Conservation (phyloP, 2,113 vertebrate species). For the Phrynosoma blainvillii region DNA sequence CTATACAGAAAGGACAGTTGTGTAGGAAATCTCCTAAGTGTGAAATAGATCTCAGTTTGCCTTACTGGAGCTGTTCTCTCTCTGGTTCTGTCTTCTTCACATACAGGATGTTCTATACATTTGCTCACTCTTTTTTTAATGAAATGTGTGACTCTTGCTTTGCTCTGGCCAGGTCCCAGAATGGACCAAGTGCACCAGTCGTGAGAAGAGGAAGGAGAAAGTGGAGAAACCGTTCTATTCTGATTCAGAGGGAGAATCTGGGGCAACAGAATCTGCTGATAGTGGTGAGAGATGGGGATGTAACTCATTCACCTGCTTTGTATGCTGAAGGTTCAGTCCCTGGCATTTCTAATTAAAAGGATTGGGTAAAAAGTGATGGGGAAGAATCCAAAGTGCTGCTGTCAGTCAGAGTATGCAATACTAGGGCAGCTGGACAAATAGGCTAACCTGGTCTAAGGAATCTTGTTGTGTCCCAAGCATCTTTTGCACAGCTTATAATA, state of each 20-base stretch:
- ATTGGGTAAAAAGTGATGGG: neutral
- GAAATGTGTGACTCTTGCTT: neutral
- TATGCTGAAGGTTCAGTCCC: neutral
- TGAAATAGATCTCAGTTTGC: too few relatives aligned
- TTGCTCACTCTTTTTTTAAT: neutral
- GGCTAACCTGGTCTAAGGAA: too few relatives aligned
- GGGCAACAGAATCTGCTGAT: slow-evolving; percentile 95
- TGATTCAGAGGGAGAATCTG: slow-evolving; percentile 94
- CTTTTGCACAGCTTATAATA: neutral
- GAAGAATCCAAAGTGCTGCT: neutral
- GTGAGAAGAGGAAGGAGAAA: slow-evolving; percentile 97
- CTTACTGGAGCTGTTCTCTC: neutral
- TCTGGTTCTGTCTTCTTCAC: neutral
- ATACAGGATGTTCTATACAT: neutral
- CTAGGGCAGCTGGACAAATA: neutral
- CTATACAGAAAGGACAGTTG: neutral
- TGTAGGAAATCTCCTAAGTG: neutral
- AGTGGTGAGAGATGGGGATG: slow-evolving; percentile 80
- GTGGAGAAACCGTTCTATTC: slow-evolving; percentile 98
- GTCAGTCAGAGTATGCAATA: neutral
- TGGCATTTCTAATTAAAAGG: neutral
- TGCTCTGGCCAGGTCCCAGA: slow-evolving; percentile 87
- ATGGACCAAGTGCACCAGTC: slow-evolving; percentile 96
- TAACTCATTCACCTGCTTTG: too few relatives aligned
- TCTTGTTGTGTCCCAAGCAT: too few relatives aligned